phyloP scores from a whole-genome alignment of 1,140 invertebrate species.

The Heliothis subflexa region DNA sequence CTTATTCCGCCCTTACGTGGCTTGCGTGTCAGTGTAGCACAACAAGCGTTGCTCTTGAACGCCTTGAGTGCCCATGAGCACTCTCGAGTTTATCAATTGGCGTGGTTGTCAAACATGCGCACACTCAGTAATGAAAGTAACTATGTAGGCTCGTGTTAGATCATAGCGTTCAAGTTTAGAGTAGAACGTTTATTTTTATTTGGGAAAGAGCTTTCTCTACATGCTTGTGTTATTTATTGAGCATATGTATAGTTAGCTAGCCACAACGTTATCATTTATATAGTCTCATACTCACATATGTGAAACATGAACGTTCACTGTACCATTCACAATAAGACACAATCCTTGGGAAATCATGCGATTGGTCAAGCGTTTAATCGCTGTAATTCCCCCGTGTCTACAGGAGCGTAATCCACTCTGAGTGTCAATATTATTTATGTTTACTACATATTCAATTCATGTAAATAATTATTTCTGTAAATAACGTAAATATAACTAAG shows the following conservation, averaged over 20 bases:
- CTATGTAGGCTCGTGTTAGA: neutral
- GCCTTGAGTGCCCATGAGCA: conserved; percentile 3
- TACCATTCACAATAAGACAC: no score
- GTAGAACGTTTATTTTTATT: neutral
- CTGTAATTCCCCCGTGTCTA: neutral
- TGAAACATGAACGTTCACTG: no score
- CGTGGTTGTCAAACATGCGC: neutral
- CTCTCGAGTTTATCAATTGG: conserved; percentile 14
- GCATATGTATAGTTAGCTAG: no score
- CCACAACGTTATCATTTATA: neutral
- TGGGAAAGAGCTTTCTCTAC: neutral
- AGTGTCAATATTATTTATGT: no score
- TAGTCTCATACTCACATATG: no score
- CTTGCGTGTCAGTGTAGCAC: conserved; percentile 27
- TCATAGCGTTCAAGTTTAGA: no score
- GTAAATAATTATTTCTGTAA: no score
- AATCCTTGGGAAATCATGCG: no score
- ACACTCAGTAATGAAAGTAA: neutral
- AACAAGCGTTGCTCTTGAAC: conserved; percentile 18
- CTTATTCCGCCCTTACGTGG: conserved; percentile 63
- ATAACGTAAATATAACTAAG: no score
- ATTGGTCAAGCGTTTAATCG: neutral
- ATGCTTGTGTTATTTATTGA: neutral
- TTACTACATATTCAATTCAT: no score
- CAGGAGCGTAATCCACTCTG: neutral